Evolutionary conservation across 2,888 invertebrate species (phyloP).

Genomic region (Priocnemis perturbator): DNA sequence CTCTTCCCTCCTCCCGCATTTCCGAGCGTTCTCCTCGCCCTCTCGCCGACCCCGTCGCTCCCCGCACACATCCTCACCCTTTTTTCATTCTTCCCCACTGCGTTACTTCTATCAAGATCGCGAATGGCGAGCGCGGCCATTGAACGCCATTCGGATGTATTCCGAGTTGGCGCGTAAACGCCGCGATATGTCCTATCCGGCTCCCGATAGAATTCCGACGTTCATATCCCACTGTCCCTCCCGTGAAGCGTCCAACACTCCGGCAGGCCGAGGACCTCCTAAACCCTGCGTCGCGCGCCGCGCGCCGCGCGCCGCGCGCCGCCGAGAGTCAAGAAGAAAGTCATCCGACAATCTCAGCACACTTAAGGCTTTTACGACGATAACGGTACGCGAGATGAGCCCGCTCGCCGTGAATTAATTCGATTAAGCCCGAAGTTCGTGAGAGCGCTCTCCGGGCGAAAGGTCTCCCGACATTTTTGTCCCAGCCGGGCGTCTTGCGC

Average conservation of each 20-base stretch:
- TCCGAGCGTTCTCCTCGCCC: constrained; percentile 6
- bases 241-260: background rate
- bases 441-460: background rate
- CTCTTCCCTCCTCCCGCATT: constrained; percentile 30
- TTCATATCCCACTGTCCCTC: background rate
- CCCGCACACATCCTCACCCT: constrained; percentile 8
- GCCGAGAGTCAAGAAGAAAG: no score
- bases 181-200: constrained; percentile 30
- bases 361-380: no score
- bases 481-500: constrained; percentile 2
- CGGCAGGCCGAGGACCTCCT: no score
- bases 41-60: constrained; percentile 18
- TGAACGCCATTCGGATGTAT: constrained; percentile 26
- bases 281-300: no score
- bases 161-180: constrained; percentile 26
- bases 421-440: no score
- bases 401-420: no score
- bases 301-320: no score
- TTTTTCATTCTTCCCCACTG: constrained; percentile 18
- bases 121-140: constrained; percentile 34
- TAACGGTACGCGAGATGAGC: no score
- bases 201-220: no score
- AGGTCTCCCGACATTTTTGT: constrained; percentile 14
- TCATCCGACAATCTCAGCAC: no score
- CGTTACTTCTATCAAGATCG: constrained; percentile 39